phyloP scores from a whole-genome alignment of 1,140 invertebrate species.

The Atta cephalotes region DNA sequence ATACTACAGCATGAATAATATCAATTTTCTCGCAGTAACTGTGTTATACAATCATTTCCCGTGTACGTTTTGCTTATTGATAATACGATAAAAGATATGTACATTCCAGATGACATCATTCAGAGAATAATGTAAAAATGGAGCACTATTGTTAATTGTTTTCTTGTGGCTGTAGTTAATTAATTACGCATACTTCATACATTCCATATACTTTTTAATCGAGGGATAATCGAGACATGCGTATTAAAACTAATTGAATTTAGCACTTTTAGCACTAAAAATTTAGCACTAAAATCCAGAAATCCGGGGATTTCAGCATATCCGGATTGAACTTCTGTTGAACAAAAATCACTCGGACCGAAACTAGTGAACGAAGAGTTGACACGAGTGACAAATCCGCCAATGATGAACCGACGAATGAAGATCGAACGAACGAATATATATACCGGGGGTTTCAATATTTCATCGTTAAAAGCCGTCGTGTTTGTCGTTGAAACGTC shows the following conservation, averaged over 20 bases:
- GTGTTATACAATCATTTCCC: not conserved
- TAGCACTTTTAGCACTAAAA: not conserved
- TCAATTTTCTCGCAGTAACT: not conserved
- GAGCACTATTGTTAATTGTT: not conserved
- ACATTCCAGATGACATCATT: not conserved
- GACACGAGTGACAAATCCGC: constrained; percentile 37
- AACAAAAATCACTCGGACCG: constrained; percentile 13
- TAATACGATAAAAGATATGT: not conserved
- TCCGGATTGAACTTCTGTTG: not conserved
- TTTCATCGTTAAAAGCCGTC: constrained; percentile 50
- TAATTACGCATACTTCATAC: not conserved
- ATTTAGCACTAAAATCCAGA: not conserved
- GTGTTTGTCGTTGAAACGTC: constrained; percentile 37
- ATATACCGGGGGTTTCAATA: constrained; percentile 18
- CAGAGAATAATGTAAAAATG: not conserved
- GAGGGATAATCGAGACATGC: not conserved
- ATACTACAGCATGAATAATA: not conserved
- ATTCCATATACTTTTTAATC: not conserved
- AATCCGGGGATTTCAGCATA: not conserved
- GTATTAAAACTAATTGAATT: not conserved
- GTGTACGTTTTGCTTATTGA: not conserved
- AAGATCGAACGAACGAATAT: constrained; percentile 31
- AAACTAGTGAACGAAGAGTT: constrained; percentile 3
- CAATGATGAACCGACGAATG: constrained; percentile 41
- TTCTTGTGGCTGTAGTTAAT: not conserved